These are phyloP conservation scores for Lepas anatifera DNA, from an alignment of 2,888 invertebrate species.

Conservation along the genomic window DNA sequence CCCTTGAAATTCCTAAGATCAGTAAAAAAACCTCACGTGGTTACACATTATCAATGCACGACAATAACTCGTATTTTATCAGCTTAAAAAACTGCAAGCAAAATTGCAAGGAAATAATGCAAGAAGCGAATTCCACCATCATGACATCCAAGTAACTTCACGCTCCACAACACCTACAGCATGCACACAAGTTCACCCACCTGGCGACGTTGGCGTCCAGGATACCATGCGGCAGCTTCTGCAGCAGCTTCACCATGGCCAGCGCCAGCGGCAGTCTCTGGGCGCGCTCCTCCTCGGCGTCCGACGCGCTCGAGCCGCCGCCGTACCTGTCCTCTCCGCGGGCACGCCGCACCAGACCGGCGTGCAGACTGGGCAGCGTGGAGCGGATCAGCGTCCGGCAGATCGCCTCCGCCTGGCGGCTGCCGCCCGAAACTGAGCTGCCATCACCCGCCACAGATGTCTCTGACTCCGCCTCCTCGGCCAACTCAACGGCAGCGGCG, in stretches of 20 bases:
- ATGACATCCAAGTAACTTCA: too few species aligned
- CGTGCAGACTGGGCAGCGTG: not conserved
- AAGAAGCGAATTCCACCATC: too few species aligned
- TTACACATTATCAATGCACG: too few species aligned
- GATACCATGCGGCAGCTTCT: conserved; percentile 60
- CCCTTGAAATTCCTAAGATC: too few species aligned
- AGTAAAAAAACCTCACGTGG: too few species aligned
- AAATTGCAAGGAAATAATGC: too few species aligned
- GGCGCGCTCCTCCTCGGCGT: conserved; percentile 5
- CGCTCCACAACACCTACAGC: too few species aligned
- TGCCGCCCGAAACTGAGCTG: not conserved
- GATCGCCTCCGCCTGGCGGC: not conserved
- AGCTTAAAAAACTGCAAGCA: too few species aligned
- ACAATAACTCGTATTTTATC: too few species aligned
- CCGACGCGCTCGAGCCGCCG: not conserved
- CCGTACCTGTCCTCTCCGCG: not conserved
- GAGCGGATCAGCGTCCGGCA: not conserved
- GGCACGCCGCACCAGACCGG: not conserved
- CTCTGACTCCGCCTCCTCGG: not conserved
- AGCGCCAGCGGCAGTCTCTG: conserved; percentile 76
- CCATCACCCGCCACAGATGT: not conserved
- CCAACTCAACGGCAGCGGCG: not conserved
- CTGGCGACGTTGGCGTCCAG: conserved; percentile 66
- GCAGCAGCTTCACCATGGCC: conserved; percentile 80
- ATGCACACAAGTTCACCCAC: too few species aligned